Evolutionary conservation across 2,113 vertebrate species (phyloP), one percentile per base, ranked within the genome.

Genomic region (Oryzias javanicus): DNA sequence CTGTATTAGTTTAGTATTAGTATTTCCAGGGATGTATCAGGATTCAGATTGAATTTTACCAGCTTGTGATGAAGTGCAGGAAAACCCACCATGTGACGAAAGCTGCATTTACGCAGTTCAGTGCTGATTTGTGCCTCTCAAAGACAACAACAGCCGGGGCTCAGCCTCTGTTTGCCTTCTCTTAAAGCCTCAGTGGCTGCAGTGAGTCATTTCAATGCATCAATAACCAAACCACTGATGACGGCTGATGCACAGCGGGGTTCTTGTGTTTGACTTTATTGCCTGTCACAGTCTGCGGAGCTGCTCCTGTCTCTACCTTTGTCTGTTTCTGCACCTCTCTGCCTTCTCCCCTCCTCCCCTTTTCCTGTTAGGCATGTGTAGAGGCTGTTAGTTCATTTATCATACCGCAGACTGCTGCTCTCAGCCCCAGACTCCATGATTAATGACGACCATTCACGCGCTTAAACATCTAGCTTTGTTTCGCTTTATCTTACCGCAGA

Each of bases 401-500:
- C 83, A 88, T 75, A 58, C 76, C 44, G 72, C 68, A 65, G 74
- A 29, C 70, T 80, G 61, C 66, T 4, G 73, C 80, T 77, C 74
- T 80, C 65, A 69, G 80, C 62, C 49, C 55, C 63, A 60, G 69
- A 80, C 85, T 63, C 74, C 0, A 61, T 89, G 88, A 90, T 89
- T 87, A 88, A 90, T 89, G 84, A 81, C 47, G 50, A 76, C 64
- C 71, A 54, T 82, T 90, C 87, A 85, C 80, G 72, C 77, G 67
- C 78, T 88, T 87, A 90, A 90, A 89, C 87, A 87, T 87, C 83
- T 78, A 69, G 83, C 86, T 89, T 90, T 86, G 88, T 87, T 89
- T 84, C 50, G 58, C 82, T n/a, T n/a, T n/a, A n/a, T n/a, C n/a
- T n/a, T n/a, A n/a, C n/a, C n/a, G n/a, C n/a, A n/a, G n/a, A n/a